A percentile compares a stretch with the other conserved stretches of the same genome.
These are phyloP conservation scores for Charadrius vociferus DNA, from an alignment of 2,113 vertebrate species.

Conservation along the genomic window DNA sequence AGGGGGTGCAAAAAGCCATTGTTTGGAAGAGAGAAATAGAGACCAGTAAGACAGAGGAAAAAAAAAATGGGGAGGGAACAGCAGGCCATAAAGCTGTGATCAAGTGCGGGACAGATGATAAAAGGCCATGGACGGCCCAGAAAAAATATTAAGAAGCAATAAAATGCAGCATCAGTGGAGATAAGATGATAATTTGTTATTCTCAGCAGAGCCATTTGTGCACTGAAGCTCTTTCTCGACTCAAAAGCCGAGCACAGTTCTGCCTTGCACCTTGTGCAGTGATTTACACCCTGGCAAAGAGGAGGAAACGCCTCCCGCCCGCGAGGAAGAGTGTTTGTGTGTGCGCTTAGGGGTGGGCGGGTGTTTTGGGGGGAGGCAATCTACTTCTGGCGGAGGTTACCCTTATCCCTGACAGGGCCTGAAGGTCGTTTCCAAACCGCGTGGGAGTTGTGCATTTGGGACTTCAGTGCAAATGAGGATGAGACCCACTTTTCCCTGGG, in stretches of 20 bases:
- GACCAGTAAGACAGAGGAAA: background rate
- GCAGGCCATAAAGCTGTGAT: background rate
- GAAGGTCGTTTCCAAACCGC: background rate
- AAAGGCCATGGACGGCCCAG: constrained; percentile 3
- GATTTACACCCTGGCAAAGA: background rate
- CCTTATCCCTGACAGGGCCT: background rate
- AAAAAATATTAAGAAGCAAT: constrained; percentile 57
- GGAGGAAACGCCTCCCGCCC: background rate
- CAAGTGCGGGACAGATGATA: constrained; percentile 12
- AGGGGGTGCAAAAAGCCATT: constrained; percentile 7
- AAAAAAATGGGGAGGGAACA: background rate
- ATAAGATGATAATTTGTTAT: constrained; percentile 58
- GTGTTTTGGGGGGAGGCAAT: too few species aligned
- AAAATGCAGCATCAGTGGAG: constrained; percentile 35
- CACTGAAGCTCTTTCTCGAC: background rate
- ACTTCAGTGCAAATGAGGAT: background rate
- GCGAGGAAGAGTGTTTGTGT: background rate
- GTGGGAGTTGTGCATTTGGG: background rate
- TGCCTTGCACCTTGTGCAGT: background rate
- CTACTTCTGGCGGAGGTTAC: background rate
- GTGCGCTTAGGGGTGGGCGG: background rate
- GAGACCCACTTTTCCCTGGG: background rate
- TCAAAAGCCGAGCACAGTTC: background rate
- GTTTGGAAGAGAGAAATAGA: background rate
- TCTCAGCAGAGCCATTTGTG: constrained; percentile 14